phyloP scores from a whole-genome alignment of 2,113 vertebrate genomes.

The Illadopsis cleaveri region DNA sequence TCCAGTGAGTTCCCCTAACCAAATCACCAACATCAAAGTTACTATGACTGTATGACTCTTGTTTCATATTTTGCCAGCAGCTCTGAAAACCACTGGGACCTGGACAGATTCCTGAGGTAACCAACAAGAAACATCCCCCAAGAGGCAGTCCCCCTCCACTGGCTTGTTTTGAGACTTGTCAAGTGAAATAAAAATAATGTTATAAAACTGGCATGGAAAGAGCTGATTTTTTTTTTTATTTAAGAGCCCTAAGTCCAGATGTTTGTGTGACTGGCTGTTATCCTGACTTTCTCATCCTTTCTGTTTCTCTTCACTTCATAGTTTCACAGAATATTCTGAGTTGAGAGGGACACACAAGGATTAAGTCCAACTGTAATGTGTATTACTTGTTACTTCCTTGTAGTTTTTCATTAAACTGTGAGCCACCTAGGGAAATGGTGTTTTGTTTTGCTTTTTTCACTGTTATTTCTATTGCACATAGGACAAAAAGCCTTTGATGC shows the following conservation, averaged over 20 bases:
- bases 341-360: not conserved
- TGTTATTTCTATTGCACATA: not conserved
- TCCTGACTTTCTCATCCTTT: not conserved
- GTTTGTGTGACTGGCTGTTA: not conserved
- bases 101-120: not conserved
- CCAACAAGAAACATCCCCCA: not conserved
- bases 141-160: fast-evolving
- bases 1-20: not conserved
- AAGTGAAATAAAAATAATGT: not conserved
- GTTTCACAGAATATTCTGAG: not conserved
- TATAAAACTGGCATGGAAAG: not conserved
- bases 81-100: not conserved
- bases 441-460: not conserved
- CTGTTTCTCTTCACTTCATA: not conserved
- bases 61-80: not conserved
- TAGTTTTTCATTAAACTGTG: not conserved
- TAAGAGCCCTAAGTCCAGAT: not conserved
- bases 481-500: not conserved
- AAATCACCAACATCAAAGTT: not conserved
- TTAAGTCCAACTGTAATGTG: not conserved
- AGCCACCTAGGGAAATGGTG: not conserved
- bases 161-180: not conserved
- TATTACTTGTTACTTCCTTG: not conserved
- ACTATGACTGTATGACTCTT: not conserved
- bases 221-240: not conserved